These are phyloP conservation scores for Otus sunia DNA, from an alignment of 2,113 vertebrate species.

Conservation along the genomic window DNA sequence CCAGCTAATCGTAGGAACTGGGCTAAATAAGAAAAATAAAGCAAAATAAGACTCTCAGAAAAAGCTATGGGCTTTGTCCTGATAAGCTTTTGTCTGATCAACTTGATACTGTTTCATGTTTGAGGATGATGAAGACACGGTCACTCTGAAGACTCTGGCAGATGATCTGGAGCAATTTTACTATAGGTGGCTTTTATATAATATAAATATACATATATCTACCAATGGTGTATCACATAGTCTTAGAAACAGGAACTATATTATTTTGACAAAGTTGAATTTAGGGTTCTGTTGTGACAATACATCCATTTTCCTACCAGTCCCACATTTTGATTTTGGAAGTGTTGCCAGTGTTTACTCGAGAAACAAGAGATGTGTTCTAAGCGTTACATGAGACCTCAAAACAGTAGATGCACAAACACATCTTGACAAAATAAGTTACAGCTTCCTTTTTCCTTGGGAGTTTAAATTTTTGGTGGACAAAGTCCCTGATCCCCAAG, in stretches of 20 bases:
- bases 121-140: not conserved
- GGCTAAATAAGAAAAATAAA: conserved; percentile 68
- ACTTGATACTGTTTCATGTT: not conserved
- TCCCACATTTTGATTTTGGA: not conserved
- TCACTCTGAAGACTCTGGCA: not conserved
- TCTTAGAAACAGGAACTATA: not conserved
- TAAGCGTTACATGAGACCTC: not conserved
- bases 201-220: fast-evolving
- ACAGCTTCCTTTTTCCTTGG: not conserved
- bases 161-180: not conserved
- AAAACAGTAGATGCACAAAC: not conserved
- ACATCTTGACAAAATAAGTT: not conserved
- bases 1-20: conserved; percentile 91
- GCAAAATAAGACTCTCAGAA: not conserved
- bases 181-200: fast-evolving
- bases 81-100: not conserved
- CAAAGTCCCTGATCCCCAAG: not conserved
- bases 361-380: not conserved
- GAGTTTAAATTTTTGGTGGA: not conserved
- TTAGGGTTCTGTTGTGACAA: not conserved
- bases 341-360: not conserved
- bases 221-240: fast-evolving
- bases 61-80: fast-evolving
- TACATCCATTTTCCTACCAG: not conserved
- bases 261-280: not conserved